phyloP scores from a whole-genome alignment of 2,113 vertebrate species.

The Antigone vipio region DNA sequence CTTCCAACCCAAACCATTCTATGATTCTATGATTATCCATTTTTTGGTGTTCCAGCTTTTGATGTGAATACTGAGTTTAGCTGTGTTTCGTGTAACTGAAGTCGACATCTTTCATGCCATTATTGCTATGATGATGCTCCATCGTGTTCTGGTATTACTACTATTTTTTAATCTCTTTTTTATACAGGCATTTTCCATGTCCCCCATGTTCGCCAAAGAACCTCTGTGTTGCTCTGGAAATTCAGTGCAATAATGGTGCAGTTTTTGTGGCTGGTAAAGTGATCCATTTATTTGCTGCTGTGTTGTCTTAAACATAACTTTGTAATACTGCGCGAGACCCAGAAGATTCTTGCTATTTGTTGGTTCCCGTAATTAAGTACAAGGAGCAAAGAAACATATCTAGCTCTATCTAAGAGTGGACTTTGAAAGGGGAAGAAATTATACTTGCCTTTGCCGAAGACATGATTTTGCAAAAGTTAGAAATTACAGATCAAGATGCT shows the following conservation, averaged over 20 bases:
- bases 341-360: neutral
- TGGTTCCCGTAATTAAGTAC: neutral
- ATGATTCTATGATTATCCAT: neutral
- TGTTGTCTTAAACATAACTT: neutral
- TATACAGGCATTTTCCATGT: constrained; percentile 81
- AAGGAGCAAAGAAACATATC: neutral
- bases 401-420: neutral
- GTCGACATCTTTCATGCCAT: neutral
- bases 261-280: constrained; percentile 91
- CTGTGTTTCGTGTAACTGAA: neutral
- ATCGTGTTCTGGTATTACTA: neutral
- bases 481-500: neutral
- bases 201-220: constrained; percentile 78
- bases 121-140: neutral
- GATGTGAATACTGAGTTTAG: neutral
- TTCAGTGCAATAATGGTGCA: constrained; percentile 87
- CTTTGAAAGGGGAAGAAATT: neutral
- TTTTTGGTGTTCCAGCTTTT: neutral
- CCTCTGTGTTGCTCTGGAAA: constrained; percentile 78
- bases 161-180: neutral
- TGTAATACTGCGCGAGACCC: neutral
- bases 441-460: neutral
- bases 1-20: too few species aligned
- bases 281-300: neutral
- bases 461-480: neutral